Conservation (phyloP, 2,888 invertebrate species). For the Euproctis similis region DNA sequence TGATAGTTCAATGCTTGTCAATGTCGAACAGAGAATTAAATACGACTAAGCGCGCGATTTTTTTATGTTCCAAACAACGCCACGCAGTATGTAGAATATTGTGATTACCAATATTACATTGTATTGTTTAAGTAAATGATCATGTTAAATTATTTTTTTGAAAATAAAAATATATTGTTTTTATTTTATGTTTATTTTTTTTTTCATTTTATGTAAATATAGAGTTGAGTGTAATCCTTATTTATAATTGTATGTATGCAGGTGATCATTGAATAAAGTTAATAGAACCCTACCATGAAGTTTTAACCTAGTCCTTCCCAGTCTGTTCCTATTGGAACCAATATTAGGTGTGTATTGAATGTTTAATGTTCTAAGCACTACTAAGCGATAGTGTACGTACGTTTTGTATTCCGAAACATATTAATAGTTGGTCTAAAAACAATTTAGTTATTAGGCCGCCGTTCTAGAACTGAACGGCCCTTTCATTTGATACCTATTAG, state of each 20-base stretch:
- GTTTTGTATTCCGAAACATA: too few species aligned
- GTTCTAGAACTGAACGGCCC: too few species aligned
- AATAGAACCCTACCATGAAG: slow-evolving; percentile 18
- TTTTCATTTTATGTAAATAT: slow-evolving; percentile 2
- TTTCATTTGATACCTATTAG: too few species aligned
- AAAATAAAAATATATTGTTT: slow-evolving; percentile 2
- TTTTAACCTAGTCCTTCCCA: slow-evolving; percentile 16
- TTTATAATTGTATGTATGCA: slow-evolving; percentile 18
- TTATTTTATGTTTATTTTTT: slow-evolving; percentile 1
- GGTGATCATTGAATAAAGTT: slow-evolving; percentile 23
- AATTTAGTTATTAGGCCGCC: too few species aligned
- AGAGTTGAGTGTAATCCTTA: slow-evolving; percentile 6
- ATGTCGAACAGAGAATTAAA: too few species aligned
- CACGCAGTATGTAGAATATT: slow-evolving; percentile 28
- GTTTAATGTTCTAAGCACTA: too few species aligned
- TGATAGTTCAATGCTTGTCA: too few species aligned
- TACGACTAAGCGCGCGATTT: slow-evolving; percentile 22
- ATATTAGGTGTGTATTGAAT: too few species aligned
- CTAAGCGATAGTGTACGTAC: too few species aligned
- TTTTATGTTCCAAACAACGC: slow-evolving; percentile 31
- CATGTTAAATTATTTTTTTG: slow-evolving; percentile 12
- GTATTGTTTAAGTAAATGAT: slow-evolving; percentile 26
- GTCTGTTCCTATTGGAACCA: too few species aligned
- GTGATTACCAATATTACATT: slow-evolving; percentile 23
- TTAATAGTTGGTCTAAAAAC: too few species aligned